Base-by-base conservation (phyloP, 2,888 invertebrate species). In the Tiliacea citrago region DNA sequence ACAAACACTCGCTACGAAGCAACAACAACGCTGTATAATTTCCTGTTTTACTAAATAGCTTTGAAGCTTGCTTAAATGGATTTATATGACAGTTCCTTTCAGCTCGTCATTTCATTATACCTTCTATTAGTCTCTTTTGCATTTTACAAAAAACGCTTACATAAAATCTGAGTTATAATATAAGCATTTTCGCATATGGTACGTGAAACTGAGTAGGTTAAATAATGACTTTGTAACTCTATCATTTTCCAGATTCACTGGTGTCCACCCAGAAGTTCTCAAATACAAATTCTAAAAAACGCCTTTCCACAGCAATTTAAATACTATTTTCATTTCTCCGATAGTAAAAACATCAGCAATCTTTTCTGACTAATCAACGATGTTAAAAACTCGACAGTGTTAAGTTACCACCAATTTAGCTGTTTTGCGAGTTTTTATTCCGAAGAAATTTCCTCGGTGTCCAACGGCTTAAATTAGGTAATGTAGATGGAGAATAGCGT, bases 31-130 rank as follows among this genome's bases (percentile, higher is more conserved):
- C 90, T 90, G 90, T 88, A 94, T 93, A 95, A 95, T 96, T 95
- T 96, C 95, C 95, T 95, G 95, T 94, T 93, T 91, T 90, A 92
- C 92, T 93, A 92, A 95, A 94, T 93, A 91, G 91, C 93, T 95
- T 95, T 94, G 92, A 95, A 92, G 91, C 87, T 91, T 89, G 89
- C 29, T 29, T 93, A 94, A 94, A 94, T 93, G 91, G 91, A 92
- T 91, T 93, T 94, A 82, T 88, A 89, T 89, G 90, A 90, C 86
- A 89, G 86, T 89, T 89, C 88, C 85, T 88, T 87, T 88, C 85
- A 88, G 85, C 86, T 87, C 86, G 83, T 88, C 85, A 88, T 90
- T 89, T 86, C 69, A 73, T 78, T 77, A 82, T 76, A 70, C 82
- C 60, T 75, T 61, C 65, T 79, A 73, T 73, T 68, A 76, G 62